Conservation (phyloP, 1,140 invertebrate genomes). For the Platyscapa corneri region DNA sequence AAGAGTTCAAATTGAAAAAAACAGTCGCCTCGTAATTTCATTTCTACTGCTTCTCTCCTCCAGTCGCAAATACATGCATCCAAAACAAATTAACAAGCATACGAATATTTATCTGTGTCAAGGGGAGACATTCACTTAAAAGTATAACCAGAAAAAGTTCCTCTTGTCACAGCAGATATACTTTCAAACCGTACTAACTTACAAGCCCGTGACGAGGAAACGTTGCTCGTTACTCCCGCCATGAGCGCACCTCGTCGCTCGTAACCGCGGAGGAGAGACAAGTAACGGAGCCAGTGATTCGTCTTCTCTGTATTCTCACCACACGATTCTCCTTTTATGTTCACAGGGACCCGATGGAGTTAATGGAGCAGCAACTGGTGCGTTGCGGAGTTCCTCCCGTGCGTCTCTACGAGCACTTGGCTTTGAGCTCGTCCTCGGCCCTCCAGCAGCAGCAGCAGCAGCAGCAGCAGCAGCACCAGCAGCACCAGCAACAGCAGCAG, state of each 20-base stretch:
- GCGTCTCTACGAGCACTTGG: slow-evolving; percentile 71
- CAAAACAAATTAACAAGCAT: background rate
- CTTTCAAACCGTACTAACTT: too few species aligned
- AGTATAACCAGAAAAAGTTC: background rate
- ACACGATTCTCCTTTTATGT: slow-evolving; percentile 11
- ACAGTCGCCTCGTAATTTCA: too few species aligned
- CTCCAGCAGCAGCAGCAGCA: slow-evolving; percentile 62
- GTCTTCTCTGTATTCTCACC: background rate
- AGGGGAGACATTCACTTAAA: background rate
- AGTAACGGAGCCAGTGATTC: too few species aligned
- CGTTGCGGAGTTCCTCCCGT: slow-evolving; percentile 71
- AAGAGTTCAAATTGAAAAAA: too few species aligned
- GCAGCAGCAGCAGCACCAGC: slow-evolving; percentile 59
- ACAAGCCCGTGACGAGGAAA: too few species aligned
- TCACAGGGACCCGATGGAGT: slow-evolving; percentile 72
- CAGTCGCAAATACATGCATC: too few species aligned
- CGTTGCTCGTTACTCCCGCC: too few species aligned
- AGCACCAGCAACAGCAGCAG: slow-evolving; percentile 56
- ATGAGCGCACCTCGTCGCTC: too few species aligned
- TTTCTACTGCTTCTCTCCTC: too few species aligned
- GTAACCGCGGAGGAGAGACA: too few species aligned
- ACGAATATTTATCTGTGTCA: background rate
- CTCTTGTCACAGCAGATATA: too few species aligned
- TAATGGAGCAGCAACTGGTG: slow-evolving; percentile 73
- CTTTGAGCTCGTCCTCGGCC: slow-evolving; percentile 63